Evolutionary conservation across 2,113 vertebrate genomes (phyloP).

Genomic region (Zosterops borbonicus): DNA sequence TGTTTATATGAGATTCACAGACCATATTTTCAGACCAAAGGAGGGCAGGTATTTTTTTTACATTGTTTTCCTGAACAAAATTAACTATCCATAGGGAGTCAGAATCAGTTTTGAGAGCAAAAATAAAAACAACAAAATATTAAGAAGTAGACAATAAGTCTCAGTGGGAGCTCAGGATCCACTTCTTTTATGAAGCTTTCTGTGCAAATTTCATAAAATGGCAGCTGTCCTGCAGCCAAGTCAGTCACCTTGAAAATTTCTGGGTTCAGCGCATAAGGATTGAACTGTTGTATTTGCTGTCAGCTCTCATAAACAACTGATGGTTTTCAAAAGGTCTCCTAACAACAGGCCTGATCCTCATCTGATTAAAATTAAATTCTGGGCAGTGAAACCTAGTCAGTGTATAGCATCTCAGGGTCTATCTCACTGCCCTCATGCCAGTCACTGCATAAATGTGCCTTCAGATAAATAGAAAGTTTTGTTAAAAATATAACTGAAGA

Average conservation of each 20-base stretch:
- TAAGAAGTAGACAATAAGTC: background rate
- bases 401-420: background rate
- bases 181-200: background rate
- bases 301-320: conserved; percentile 38
- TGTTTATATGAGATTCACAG: background rate
- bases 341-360: background rate
- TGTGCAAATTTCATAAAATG: background rate
- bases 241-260: conserved; percentile 43
- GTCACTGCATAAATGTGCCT: background rate
- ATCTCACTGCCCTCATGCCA: background rate
- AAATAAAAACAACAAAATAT: background rate
- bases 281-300: conserved; percentile 15
- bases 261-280: background rate
- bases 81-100: background rate
- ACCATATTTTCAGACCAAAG: background rate
- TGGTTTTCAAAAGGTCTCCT: background rate
- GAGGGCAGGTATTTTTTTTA: background rate
- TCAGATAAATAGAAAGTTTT: background rate
- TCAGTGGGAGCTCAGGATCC: background rate
- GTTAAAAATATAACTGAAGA: background rate
- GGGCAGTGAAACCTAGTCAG: background rate
- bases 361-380: conserved; percentile 22
- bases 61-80: background rate
- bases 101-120: background rate
- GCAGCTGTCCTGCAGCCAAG: conserved; percentile 28